phyloP scores from a whole-genome alignment of 2,888 invertebrate species.

The Andrena hattorfiana region DNA sequence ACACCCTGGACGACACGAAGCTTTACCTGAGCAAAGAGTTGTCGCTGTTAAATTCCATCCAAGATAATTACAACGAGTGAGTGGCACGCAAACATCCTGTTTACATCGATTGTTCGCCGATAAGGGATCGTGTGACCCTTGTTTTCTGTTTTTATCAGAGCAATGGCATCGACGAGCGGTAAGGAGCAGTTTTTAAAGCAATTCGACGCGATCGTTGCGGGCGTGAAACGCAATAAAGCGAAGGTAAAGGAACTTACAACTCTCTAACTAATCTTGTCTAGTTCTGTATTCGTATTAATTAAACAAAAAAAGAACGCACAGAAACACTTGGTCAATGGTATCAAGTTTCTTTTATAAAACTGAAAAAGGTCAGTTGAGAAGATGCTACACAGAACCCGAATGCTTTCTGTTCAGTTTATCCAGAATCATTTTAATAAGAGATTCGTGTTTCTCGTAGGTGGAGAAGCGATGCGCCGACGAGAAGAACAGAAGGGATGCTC shows the following conservation, averaged over 20 bases:
- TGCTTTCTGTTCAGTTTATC: neutral
- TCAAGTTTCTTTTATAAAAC: neutral
- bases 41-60: slow-evolving; percentile 94
- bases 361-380: neutral
- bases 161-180: slow-evolving; percentile 92
- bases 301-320: no score
- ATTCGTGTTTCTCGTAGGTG: slow-evolving; percentile 74
- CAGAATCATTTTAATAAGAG: neutral
- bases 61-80: slow-evolving; percentile 94
- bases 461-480: slow-evolving; percentile 89
- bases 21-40: slow-evolving; percentile 97
- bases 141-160: slow-evolving; percentile 86
- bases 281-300: neutral
- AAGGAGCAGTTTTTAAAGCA: slow-evolving; percentile 96
- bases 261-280: neutral
- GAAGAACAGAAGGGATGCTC: slow-evolving; percentile 88
- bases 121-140: slow-evolving; percentile 12
- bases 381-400: neutral
- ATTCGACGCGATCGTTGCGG: slow-evolving; percentile 95
- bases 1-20: slow-evolving; percentile 97
- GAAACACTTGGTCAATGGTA: neutral
- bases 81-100: slow-evolving; percentile 79
- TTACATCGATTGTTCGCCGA: neutral
- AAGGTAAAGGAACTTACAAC: slow-evolving; percentile 87
- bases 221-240: slow-evolving; percentile 93